Base-by-base conservation (phyloP, 2,797 vertebrate species). In the Peromyscus eremicus region DNA sequence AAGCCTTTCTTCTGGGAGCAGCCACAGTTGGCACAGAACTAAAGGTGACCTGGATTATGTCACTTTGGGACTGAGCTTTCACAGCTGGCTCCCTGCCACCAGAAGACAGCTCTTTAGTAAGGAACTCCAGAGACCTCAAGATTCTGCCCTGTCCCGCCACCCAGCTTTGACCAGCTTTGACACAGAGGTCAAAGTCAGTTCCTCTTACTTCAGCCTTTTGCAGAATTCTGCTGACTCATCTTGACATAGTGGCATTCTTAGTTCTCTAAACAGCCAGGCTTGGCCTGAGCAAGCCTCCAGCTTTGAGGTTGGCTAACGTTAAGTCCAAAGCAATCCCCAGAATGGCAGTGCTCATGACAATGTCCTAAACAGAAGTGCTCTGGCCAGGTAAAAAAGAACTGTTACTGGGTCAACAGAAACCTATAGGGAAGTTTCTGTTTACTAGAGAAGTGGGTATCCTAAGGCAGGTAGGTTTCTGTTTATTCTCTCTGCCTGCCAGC, bases 171-270 rank as follows among this genome's bases (percentile, higher is more conserved):
- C n/a, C n/a, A n/a, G n/a, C n/a, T n/a, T n/a, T 62, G 79, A 52
- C 64, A 49, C n/a, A 66, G 14, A 84, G 34, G 77, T 19, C 5
- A 55, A 37, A 16, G 29, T 49, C 1, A 0, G 73, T 75, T 32
- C 70, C 64, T 89, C 52, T 84, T 16, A 75, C 34, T 19, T 79
- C 49, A 40, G 25, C 76, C 71, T 23, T 55, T 16, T 57, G 71
- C 55, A 94, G 27, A 96, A 83, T 92, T 95, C 70, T 97, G 89
- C 79, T 5, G 17, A 92, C 71, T 96, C 96, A 76, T 90, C 94
- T 89, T 92, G 34, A 94, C 85, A 40, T 27, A 62, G 77, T 1
- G 1, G 60, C 90, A 88, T 85, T 91, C 85, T 91, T 62, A 6
- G 12, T 37, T 10, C 83, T 88, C n/a, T 34, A 60, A 94, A 46